Percentiles rank a stretch among this genome's conserved stretches.
These are phyloP conservation scores for Hoplostethus atlanticus DNA, from an alignment of 2,797 vertebrate species.

Conservation along the genomic window DNA sequence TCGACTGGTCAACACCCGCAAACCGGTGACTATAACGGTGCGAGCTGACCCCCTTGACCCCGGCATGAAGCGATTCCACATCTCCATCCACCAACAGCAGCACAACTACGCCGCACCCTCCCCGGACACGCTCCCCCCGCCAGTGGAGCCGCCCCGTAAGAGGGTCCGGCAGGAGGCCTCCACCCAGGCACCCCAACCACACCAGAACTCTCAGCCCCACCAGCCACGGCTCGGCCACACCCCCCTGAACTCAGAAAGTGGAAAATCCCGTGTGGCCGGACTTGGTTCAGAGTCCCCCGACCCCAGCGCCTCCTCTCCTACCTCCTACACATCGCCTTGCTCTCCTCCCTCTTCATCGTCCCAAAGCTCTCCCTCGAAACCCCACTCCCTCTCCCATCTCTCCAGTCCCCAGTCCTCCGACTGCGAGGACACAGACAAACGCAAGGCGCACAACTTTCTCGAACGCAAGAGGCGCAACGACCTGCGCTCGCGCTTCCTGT, in stretches of 20 bases:
- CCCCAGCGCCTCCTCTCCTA: slow-evolving; percentile 67
- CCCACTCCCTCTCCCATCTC: slow-evolving; percentile 72
- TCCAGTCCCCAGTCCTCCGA: slow-evolving; percentile 86
- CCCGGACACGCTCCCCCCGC: slow-evolving; percentile 75
- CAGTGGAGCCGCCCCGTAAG: slow-evolving; percentile 75
- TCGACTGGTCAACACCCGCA: slow-evolving; percentile 84
- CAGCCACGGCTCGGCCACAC: slow-evolving; percentile 68
- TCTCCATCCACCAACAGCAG: slow-evolving; percentile 94
- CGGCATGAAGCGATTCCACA: slow-evolving; percentile 93
- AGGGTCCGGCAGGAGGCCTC: slow-evolving; percentile 75
- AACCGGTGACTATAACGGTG: slow-evolving; percentile 93
- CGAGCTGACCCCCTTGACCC: slow-evolving; percentile 89
- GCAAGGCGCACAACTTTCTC: slow-evolving; percentile 93
- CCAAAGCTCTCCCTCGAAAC: slow-evolving; percentile 58
- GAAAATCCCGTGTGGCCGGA: slow-evolving; percentile 65
- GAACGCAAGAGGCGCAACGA: slow-evolving; percentile 93
- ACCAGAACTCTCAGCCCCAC: slow-evolving; percentile 58
- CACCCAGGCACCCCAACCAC: slow-evolving; percentile 20
- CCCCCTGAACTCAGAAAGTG: slow-evolving; percentile 74
- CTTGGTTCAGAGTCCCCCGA: slow-evolving; percentile 65
- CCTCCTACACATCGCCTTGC: slow-evolving; percentile 68
- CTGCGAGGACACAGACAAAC: slow-evolving; percentile 93
- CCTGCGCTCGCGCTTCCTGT: slow-evolving; percentile 92
- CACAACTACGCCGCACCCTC: slow-evolving; percentile 93
- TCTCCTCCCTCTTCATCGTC: slow-evolving; percentile 61